Evolutionary conservation across 2,888 invertebrate species (phyloP), one percentile per base, ranked within the genome.

Genomic region (Pasiphila rectangulata): DNA sequence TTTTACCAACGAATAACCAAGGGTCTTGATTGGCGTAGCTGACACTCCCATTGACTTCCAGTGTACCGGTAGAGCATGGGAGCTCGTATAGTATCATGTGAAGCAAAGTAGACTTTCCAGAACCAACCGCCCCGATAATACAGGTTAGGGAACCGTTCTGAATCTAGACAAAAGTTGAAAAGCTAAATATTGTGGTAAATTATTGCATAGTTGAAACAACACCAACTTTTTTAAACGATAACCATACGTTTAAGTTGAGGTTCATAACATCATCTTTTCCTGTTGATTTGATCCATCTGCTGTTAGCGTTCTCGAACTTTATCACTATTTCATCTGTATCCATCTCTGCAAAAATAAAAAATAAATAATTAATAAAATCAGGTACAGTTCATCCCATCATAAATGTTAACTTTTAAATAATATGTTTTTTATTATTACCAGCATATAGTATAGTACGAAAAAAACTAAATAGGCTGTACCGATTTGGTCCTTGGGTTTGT

Each of bases 21-120:
- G 97, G 93, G 61, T 96, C 93, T 68, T 96, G 96, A 24, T 94
- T 91, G 0, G 94, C 93, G 67, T 96, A 97, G 16, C 93, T 93
- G 0, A 94, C 69, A 35, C 80, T 85, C 2, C 96, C 96, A 15
- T 84, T 81, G 0, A 93, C 85, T 10, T 84, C 73, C 9, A 91
- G 69, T 15, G 64, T 91, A 63, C 97, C 96, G 13, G 76, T 70
- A 1, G 79, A 76, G 23, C 94, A 82, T 0, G 94, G 93, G 20
- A 97, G 79, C 78, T 97, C 97, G 35, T 92, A 91, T 3, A 97
- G 83, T 15, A 96, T 83, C 63, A 93, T 91, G 53, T 93, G 91
- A 2, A 94, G 75, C 27, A 94, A 61, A 4, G 91, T 87, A 0
- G 87, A 86, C 59, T 94, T 92, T 7, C 92, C 92, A 35, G 90